Evolutionary conservation across 2,113 vertebrate species (phyloP).

Genomic region (Excalfactoria chinensis): DNA sequence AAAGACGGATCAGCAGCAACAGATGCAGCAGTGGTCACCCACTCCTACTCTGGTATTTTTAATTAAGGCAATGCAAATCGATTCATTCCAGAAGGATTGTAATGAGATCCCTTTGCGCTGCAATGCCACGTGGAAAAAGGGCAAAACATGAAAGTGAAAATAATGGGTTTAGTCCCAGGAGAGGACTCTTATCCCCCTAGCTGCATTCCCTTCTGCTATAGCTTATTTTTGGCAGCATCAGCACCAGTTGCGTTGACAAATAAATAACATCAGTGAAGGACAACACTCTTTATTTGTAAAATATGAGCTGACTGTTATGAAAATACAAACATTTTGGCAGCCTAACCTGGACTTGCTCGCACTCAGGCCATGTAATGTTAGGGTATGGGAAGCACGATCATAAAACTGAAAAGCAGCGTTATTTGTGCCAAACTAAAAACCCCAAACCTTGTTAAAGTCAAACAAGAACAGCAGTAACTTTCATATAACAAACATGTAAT

Average conservation of each 20-base stretch:
- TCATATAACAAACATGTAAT: conserved; percentile 58
- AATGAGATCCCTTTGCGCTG: background rate
- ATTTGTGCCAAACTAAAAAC: conserved; percentile 48
- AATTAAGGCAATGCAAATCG: conserved; percentile 49
- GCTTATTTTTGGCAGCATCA: background rate
- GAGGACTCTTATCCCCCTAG: background rate
- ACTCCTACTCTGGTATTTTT: conserved; percentile 16
- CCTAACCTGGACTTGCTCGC: background rate
- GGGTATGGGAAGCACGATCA: background rate
- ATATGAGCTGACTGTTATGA: conserved; percentile 12
- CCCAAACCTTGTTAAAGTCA: conserved; percentile 56
- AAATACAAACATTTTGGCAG: conserved; percentile 42
- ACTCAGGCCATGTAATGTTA: conserved; percentile 2
- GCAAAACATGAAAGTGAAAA: background rate
- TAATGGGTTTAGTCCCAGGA: background rate
- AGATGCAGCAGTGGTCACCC: background rate
- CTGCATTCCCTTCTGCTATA: background rate
- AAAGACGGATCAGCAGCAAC: conserved; percentile 20
- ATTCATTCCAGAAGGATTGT: conserved; percentile 53
- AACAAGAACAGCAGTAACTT: conserved; percentile 56
- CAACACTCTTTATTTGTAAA: conserved; percentile 18
- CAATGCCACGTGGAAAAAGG: background rate
- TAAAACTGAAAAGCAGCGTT: conserved; percentile 38
- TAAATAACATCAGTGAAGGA: conserved; percentile 40
- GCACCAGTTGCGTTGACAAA: conserved; percentile 2